phyloP scores from a whole-genome alignment of 2,113 vertebrate genomes.

The Glaucomys volans region DNA sequence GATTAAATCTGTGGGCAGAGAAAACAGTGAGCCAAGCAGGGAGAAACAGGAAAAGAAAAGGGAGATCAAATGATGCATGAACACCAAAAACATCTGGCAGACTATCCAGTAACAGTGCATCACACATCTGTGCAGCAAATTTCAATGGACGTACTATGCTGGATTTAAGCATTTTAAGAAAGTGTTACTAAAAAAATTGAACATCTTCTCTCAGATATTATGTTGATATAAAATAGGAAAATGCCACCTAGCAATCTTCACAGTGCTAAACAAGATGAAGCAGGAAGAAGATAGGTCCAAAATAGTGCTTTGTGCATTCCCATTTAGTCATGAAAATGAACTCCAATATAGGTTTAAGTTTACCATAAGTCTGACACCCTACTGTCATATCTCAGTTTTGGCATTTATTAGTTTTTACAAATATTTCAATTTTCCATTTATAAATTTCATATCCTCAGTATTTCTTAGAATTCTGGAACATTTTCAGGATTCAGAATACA shows the following conservation, averaged over 20 bases:
- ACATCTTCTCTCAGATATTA: not conserved
- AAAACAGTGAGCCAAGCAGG: not conserved
- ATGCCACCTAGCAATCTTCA: not conserved
- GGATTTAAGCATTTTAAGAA: not conserved
- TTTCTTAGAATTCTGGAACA: not conserved
- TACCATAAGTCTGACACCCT: not conserved
- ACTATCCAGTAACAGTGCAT: not conserved
- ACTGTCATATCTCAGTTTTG: not conserved
- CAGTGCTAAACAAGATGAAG: not conserved
- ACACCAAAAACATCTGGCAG: not conserved
- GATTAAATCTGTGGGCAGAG: not conserved
- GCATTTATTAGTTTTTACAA: conserved; percentile 19
- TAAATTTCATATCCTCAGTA: not conserved
- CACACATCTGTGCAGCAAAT: not conserved
- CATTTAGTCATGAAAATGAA: not conserved
- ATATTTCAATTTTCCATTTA: conserved; percentile 13
- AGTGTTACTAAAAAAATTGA: not conserved
- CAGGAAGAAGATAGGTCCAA: not conserved
- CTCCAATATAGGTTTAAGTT: conserved; percentile 29
- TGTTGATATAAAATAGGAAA: not conserved
- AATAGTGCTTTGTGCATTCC: not conserved
- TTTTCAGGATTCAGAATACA: conserved; percentile 3
- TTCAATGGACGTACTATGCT: not conserved
- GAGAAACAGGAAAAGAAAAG: not conserved
- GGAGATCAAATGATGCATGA: not conserved